Base-by-base conservation (phyloP, 2,888 invertebrate species). In the Bhutanitis thaidina region DNA sequence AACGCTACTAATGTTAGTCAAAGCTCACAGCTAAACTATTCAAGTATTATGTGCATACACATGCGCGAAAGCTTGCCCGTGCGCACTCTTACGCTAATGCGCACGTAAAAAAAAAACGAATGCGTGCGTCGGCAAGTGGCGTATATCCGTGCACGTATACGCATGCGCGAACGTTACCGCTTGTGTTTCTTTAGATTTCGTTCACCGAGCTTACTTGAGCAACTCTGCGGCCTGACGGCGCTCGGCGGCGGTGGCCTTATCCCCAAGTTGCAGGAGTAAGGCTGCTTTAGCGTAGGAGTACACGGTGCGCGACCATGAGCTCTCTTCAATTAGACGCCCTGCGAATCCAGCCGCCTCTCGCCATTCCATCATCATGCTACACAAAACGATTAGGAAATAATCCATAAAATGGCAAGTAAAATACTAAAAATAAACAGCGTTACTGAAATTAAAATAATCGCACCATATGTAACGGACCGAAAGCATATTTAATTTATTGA, bases 251-350 rank as follows among this genome's bases (percentile, higher is more conserved):
- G 63, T 62, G 3, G 71, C 54, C 1, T 61, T 54, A 20, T 91
- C 86, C 8, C 91, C 91, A 54, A 93, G 88, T 93, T 96, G 96
- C 59, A 95, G 87, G 72, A 97, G 90, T 68, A 97, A 93, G 0
- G 94, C 93, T 1, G 97, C 97, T 68, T 95, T 94, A 65, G 96
- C 95, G 82, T 98, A 99, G 40, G 94, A 93, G 78, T 98, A 98
- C 47, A 97, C 95, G 1, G 97, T 96, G 47, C 93, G 92, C 1
- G 98, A 98, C 98, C 98, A 99, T 46, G 94, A 93, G 69, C 97
- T 97, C 60, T 95, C 93, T 47, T 93, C 91, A 1, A 94, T 87
- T 43, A 98, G 87, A 48, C 90, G 89, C 43, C 91, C 91, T 0
- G 96, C 95, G 76, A 93, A 97, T 14, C 86, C 77, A 32, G 94